These are phyloP conservation scores for Papilio glaucus DNA, from an alignment of 1,140 invertebrate species.

Conservation along the genomic window DNA sequence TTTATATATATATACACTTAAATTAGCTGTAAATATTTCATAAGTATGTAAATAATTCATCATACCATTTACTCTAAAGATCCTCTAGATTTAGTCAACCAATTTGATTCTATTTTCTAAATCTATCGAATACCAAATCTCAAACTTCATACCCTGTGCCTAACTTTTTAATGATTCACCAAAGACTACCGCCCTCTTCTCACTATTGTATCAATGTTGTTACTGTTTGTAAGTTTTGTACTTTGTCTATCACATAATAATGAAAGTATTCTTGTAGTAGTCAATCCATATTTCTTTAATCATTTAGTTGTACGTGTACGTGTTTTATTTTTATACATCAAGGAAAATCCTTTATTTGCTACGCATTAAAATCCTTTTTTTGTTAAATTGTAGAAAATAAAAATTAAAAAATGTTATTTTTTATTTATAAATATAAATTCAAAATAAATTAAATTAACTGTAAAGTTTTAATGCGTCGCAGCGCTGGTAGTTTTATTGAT, in stretches of 20 bases:
- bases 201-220: constrained; percentile 82
- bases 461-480: constrained; percentile 7
- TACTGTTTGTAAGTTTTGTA: constrained; percentile 49
- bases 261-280: constrained; percentile 39
- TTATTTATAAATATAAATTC: neutral
- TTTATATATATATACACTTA: no score
- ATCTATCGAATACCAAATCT: neutral
- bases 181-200: constrained; percentile 77
- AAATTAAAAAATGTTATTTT: neutral
- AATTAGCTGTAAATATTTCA: constrained; percentile 32
- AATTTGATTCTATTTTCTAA: constrained; percentile 1
- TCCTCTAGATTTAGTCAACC: neutral
- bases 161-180: constrained; percentile 58
- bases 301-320: neutral
- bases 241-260: constrained; percentile 41
- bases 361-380: constrained; percentile 12
- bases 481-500: no score
- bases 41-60: constrained; percentile 34
- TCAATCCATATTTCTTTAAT: constrained; percentile 25
- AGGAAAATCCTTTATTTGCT: neutral
- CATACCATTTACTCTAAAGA: neutral
- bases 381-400: neutral
- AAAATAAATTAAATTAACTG: neutral
- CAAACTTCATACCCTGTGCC: neutral
- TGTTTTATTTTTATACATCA: neutral